Conservation (phyloP, 2,888 invertebrate species). For the Aquatica leii region DNA sequence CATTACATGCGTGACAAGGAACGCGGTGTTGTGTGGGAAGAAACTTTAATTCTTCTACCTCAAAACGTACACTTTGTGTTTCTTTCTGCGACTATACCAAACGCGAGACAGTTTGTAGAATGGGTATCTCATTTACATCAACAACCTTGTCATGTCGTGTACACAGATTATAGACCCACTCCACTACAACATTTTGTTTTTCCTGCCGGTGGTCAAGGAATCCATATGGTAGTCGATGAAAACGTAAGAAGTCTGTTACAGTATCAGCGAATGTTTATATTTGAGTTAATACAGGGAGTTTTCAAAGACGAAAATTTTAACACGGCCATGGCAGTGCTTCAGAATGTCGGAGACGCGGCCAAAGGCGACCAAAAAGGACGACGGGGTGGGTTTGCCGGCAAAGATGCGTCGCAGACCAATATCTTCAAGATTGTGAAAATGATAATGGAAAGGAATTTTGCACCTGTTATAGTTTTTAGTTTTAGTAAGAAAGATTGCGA, state of each 20-base stretch:
- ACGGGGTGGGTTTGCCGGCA: constrained; percentile 74
- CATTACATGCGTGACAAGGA: constrained; percentile 99
- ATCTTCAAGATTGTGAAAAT: constrained; percentile 98
- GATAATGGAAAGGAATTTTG: constrained; percentile 98
- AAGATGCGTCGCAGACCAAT: constrained; percentile 75
- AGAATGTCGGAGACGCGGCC: constrained; percentile 78
- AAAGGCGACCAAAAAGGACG: constrained; percentile 83
- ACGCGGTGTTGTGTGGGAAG: constrained; percentile 99
- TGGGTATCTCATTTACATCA: constrained; percentile 95
- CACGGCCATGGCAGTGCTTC: constrained; percentile 93
- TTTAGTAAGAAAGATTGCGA: constrained; percentile 99
- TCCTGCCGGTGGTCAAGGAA: constrained; percentile 94
- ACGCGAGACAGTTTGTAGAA: constrained; percentile 94
- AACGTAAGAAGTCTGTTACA: constrained; percentile 62
- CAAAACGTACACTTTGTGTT: constrained; percentile 99
- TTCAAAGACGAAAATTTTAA: constrained; percentile 98
- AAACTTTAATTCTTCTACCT: constrained; percentile 95
- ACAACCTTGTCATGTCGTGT: constrained; percentile 98
- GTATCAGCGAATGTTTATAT: not conserved
- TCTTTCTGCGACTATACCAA: constrained; percentile 98
- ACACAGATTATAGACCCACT: constrained; percentile 97
- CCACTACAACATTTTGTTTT: constrained; percentile 98
- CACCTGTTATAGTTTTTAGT: constrained; percentile 98
- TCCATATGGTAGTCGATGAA: constrained; percentile 96
- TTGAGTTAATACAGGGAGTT: constrained; percentile 69